phyloP scores from a whole-genome alignment of 2,113 vertebrate genomes.

The Microcebus lehilahytsara region DNA sequence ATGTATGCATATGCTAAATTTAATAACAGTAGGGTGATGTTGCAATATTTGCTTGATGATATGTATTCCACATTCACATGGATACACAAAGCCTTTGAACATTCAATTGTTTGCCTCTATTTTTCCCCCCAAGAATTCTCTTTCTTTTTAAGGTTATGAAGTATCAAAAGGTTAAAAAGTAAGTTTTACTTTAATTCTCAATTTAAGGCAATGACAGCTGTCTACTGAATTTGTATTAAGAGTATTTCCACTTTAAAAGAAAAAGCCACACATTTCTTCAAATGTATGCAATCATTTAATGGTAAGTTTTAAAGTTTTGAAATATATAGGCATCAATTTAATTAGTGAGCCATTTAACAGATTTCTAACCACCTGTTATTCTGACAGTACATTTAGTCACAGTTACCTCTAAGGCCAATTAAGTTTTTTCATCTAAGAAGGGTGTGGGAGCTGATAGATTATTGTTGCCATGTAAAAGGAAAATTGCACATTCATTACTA shows the following conservation, averaged over 20 bases:
- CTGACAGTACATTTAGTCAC: conserved; percentile 40
- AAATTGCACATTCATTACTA: conserved; percentile 56
- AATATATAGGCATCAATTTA: conserved; percentile 32
- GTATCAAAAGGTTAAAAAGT: neutral
- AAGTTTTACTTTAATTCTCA: neutral
- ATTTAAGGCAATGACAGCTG: neutral
- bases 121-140: neutral
- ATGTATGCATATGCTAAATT: neutral
- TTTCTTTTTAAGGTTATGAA: neutral
- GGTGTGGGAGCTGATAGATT: conserved; percentile 43
- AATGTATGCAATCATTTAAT: neutral
- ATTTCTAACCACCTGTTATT: conserved; percentile 62
- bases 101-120: neutral
- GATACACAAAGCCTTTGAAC: neutral
- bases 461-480: conserved; percentile 18
- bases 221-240: neutral
- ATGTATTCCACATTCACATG: neutral
- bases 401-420: conserved; percentile 49
- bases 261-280: neutral
- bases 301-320: conserved; percentile 40
- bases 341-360: conserved; percentile 49
- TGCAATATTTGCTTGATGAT: neutral
- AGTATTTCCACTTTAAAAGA: too few species aligned
- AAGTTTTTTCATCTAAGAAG: conserved; percentile 34
- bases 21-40: neutral